Evolutionary conservation across 2,888 invertebrate species (phyloP).

Genomic region (Alloplasta piceator): DNA sequence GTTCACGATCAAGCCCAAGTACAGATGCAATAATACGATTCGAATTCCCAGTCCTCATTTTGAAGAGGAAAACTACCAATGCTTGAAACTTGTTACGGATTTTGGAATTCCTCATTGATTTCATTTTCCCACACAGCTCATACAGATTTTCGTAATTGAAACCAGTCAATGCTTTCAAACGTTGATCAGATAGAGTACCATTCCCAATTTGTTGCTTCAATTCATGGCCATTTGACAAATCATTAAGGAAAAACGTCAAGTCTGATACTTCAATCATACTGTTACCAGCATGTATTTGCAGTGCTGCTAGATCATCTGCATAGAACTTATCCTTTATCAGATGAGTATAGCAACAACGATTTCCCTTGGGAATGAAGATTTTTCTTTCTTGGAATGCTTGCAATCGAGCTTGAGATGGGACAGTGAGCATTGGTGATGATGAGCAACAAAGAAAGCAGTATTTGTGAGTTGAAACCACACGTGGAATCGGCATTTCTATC

Average conservation of each 20-base stretch:
- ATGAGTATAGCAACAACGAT: constrained; percentile 37
- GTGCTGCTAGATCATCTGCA: background rate
- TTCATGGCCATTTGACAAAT: constrained; percentile 50
- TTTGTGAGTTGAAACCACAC: constrained; percentile 42
- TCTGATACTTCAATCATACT: constrained; percentile 33
- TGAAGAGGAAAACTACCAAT: constrained; percentile 1
- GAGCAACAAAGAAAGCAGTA: constrained; percentile 33
- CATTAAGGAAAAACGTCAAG: constrained; percentile 43
- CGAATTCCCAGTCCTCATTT: constrained; percentile 66
- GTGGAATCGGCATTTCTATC: constrained; percentile 23
- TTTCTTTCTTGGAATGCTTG: constrained; percentile 34
- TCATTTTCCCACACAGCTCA: constrained; percentile 5
- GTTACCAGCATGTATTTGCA: constrained; percentile 20
- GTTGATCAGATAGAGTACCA: constrained; percentile 18
- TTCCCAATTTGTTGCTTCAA: constrained; percentile 14
- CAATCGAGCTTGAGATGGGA: constrained; percentile 18
- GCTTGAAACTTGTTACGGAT: constrained; percentile 12
- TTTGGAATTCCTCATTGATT: constrained; percentile 28
- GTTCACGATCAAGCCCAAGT: constrained; percentile 75
- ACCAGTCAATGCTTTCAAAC: background rate
- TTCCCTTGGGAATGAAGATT: constrained; percentile 34
- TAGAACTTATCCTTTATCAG: constrained; percentile 26
- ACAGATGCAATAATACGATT: constrained; percentile 73
- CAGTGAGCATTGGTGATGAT: constrained; percentile 23
- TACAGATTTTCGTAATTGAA: no score